These are phyloP conservation scores for Byasa hedistus DNA, from an alignment of 2,888 invertebrate genomes.

Conservation along the genomic window DNA sequence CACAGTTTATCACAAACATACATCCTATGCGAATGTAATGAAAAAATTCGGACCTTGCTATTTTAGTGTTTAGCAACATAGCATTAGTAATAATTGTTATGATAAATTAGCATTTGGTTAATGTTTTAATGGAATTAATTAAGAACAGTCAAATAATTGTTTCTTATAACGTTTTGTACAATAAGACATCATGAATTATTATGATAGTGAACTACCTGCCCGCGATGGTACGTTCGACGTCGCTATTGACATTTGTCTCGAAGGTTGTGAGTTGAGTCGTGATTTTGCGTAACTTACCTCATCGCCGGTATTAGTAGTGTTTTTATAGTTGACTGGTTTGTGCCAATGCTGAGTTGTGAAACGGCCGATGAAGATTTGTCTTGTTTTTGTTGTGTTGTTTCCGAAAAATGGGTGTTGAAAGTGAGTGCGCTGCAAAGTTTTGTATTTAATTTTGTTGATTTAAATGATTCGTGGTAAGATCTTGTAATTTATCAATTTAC, in stretches of 20 bases:
- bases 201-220: conserved; percentile 53
- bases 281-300: conserved; percentile 74
- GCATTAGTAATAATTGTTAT: not conserved
- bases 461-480: too few species aligned
- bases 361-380: conserved; percentile 21
- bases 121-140: conserved; percentile 5
- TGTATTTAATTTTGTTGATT: too few species aligned
- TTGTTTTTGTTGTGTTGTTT: conserved; percentile 11
- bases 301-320: conserved; percentile 54
- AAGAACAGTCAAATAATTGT: not conserved
- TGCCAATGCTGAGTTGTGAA: conserved; percentile 52
- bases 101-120: not conserved
- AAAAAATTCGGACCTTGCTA: not conserved
- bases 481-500: too few species aligned
- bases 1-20: not conserved
- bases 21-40: conserved; percentile 10
- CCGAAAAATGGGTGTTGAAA: conserved; percentile 46
- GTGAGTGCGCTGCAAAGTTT: conserved; percentile 40
- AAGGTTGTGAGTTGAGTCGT: conserved; percentile 69
- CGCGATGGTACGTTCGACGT: conserved; percentile 51
- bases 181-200: conserved; percentile 38
- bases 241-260: conserved; percentile 76
- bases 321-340: conserved; percentile 61
- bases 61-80: not conserved
- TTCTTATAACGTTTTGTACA: conserved; percentile 3